Evolutionary conservation across 2,113 vertebrate genomes (phyloP).

Genomic region (Cynocephalus volans): DNA sequence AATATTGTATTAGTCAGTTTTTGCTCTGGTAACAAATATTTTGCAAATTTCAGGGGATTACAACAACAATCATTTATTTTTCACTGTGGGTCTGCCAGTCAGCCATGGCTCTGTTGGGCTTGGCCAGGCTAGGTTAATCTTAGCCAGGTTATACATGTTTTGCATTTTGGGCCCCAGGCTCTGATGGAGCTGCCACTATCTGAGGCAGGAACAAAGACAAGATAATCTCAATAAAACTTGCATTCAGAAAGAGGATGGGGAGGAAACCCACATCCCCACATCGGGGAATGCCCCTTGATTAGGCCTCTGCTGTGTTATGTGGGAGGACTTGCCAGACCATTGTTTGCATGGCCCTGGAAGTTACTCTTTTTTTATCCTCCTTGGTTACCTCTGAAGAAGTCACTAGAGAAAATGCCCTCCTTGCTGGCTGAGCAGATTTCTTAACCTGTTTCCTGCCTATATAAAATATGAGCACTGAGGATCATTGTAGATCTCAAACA

Average conservation of each 20-base stretch:
- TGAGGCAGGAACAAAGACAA: neutral
- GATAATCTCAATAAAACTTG: neutral
- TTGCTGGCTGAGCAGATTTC: neutral
- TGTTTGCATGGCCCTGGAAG: neutral
- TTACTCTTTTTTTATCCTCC: neutral
- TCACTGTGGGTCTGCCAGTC: neutral
- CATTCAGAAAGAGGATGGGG: neutral
- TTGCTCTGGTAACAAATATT: neutral
- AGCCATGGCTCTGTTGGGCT: neutral
- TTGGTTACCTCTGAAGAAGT: neutral
- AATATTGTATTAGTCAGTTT: neutral
- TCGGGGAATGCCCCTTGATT: neutral
- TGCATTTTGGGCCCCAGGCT: neutral
- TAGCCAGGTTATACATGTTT: fast-evolving
- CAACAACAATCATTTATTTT: neutral
- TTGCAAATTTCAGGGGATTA: neutral
- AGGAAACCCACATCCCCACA: too few relatives aligned
- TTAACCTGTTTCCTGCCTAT: neutral
- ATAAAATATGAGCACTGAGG: neutral
- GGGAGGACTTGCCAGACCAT: neutral
- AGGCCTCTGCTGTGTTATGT: neutral
- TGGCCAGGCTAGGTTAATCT: neutral
- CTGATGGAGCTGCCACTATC: neutral
- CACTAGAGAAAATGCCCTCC: neutral
- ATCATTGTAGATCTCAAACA: neutral